A percentile compares a stretch with the other conserved stretches of the same genome.
Evolutionary conservation across 2,797 vertebrate species (phyloP).

Genomic region (Chelon labrosus): DNA sequence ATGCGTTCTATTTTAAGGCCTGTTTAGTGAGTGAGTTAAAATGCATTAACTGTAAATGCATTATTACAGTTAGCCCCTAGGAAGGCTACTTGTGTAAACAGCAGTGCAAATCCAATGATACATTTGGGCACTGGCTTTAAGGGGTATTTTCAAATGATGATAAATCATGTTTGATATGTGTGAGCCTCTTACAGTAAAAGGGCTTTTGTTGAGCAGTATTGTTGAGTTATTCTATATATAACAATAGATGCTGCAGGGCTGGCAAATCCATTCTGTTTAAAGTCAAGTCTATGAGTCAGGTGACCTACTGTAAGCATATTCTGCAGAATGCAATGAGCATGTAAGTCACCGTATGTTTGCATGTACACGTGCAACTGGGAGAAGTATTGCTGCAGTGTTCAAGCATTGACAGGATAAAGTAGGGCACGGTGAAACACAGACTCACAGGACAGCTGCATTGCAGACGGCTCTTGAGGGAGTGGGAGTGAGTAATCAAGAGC

Average conservation of each 20-base stretch:
- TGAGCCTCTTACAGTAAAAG: not conserved
- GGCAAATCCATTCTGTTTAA: constrained; percentile 40
- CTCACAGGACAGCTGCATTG: constrained; percentile 93
- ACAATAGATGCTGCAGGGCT: constrained; percentile 44
- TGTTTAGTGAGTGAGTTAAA: not conserved
- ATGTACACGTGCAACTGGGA: constrained; percentile 42
- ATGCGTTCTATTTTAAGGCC: not conserved
- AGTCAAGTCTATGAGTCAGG: constrained; percentile 41
- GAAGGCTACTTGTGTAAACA: not conserved
- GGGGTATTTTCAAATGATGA: not conserved
- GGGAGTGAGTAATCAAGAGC: constrained; percentile 84
- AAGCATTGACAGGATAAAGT: constrained; percentile 87
- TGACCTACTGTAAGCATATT: constrained; percentile 33
- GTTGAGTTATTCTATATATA: constrained; percentile 8
- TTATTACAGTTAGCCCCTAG: not conserved
- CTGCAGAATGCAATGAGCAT: constrained; percentile 36
- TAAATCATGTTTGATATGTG: constrained; percentile 1
- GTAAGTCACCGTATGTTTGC: constrained; percentile 46
- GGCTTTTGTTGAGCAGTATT: constrained; percentile 6
- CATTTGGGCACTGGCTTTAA: not conserved
- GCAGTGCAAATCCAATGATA: not conserved
- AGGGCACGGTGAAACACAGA: constrained; percentile 85
- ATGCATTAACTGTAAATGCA: too few relatives aligned
- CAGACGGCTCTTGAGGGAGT: constrained; percentile 90
- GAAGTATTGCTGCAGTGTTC: constrained; percentile 85